Percentiles rank a stretch among this genome's conserved stretches.
These are phyloP conservation scores for Euzophera pinguis DNA, from an alignment of 2,888 invertebrate genomes.

Conservation along the genomic window DNA sequence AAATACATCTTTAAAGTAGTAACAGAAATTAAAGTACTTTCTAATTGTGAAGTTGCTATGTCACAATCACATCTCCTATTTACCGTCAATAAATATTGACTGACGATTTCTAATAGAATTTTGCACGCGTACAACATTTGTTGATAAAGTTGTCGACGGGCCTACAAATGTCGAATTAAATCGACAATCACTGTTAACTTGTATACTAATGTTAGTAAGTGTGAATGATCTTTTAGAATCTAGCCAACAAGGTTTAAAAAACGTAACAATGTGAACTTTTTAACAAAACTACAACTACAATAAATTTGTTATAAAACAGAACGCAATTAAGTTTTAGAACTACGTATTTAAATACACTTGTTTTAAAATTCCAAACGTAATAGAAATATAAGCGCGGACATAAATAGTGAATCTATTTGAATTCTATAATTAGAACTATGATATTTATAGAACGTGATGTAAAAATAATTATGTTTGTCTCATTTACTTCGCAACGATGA, in stretches of 20 bases:
- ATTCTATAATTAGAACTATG: background rate
- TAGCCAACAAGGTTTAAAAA: background rate
- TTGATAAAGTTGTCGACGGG: slow-evolving; percentile 18
- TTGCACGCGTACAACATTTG: slow-evolving; percentile 17
- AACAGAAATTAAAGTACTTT: background rate
- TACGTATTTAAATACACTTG: too few relatives aligned
- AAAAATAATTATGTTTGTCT: background rate
- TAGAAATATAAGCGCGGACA: background rate
- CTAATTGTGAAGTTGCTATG: slow-evolving; percentile 17
- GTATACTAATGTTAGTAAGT: background rate
- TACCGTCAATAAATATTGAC: slow-evolving; percentile 16
- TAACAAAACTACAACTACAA: background rate
- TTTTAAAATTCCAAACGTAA: background rate
- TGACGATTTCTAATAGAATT: slow-evolving; percentile 18
- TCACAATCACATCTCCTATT: slow-evolving; percentile 11
- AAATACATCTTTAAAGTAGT: background rate
- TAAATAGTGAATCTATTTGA: background rate
- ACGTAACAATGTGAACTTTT: background rate
- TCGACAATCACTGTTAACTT: slow-evolving; percentile 4
- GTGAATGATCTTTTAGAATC: background rate
- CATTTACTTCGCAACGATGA: too few relatives aligned
- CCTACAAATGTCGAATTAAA: slow-evolving; percentile 4
- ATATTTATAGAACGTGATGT: background rate
- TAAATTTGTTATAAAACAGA: background rate
- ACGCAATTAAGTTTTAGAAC: too few relatives aligned